Percentiles rank a stretch among this genome's conserved stretches.
These are phyloP conservation scores for Anoplius nigerrimus DNA, from an alignment of 2,888 invertebrate species.

Conservation along the genomic window DNA sequence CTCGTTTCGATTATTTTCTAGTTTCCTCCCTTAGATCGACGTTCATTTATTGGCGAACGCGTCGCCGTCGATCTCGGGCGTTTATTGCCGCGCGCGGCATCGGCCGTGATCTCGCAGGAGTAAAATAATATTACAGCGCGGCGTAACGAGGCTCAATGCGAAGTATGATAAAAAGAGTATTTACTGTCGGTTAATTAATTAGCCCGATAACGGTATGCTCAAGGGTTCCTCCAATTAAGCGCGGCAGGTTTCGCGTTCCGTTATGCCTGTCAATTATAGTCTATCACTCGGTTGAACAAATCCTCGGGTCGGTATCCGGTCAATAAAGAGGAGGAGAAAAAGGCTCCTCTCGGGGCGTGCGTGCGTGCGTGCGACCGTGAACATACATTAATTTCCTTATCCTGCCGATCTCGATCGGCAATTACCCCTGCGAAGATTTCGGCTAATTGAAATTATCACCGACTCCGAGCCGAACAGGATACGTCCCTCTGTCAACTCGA, in stretches of 20 bases:
- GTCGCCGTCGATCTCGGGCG: background rate
- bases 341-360: too few relatives aligned
- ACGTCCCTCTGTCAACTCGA: too few relatives aligned
- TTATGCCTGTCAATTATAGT: conserved; percentile 29
- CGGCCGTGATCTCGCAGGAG: too few relatives aligned
- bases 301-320: background rate
- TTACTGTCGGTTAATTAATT: background rate
- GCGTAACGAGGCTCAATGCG: background rate
- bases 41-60: background rate
- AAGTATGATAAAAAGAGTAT: background rate
- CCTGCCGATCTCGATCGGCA: too few relatives aligned
- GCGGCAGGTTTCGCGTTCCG: conserved; percentile 22
- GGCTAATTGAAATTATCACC: too few relatives aligned
- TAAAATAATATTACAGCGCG: too few relatives aligned
- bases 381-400: background rate
- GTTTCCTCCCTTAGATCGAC: background rate
- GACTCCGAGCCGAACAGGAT: too few relatives aligned
- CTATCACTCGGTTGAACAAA: background rate
- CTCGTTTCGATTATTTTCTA: background rate
- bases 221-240: conserved; percentile 26
- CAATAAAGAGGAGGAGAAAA: background rate
- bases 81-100: too few relatives aligned
- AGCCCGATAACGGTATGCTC: conserved; percentile 8
- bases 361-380: background rate
- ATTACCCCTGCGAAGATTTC: too few relatives aligned